phyloP scores from a whole-genome alignment of 2,888 invertebrate species.

The Microplitis deprimator region DNA sequence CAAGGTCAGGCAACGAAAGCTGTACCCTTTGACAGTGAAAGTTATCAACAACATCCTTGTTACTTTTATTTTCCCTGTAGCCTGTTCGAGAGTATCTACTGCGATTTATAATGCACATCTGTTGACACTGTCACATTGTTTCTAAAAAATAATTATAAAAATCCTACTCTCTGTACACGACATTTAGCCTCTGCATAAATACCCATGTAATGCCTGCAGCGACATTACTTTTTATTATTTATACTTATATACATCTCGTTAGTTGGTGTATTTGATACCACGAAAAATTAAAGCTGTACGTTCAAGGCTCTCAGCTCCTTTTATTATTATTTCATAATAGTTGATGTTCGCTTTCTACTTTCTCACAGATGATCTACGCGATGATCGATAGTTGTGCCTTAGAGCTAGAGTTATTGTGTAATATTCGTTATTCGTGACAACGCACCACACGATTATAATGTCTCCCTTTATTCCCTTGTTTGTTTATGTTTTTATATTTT shows the following conservation, averaged over 20 bases:
- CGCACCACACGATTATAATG: constrained; percentile 15
- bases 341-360: constrained; percentile 62
- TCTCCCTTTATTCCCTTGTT: background rate
- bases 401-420: constrained; percentile 17
- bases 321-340: constrained; percentile 60
- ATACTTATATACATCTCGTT: background rate
- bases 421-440: background rate
- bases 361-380: constrained; percentile 48
- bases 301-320: constrained; percentile 35
- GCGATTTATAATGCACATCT: background rate
- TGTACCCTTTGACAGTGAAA: constrained; percentile 49
- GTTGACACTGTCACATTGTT: background rate
- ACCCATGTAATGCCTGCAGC: background rate
- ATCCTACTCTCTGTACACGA: background rate
- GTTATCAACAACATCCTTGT: constrained; percentile 33
- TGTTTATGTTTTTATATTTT: background rate
- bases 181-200: background rate
- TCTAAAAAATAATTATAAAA: background rate
- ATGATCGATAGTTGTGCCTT: constrained; percentile 36
- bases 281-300: constrained; percentile 16
- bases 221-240: background rate
- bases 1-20: constrained; percentile 50
- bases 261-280: background rate
- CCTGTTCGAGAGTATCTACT: constrained; percentile 3
- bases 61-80: constrained; percentile 27